Evolutionary conservation across 2,888 invertebrate species (phyloP), one percentile per base, ranked within the genome.

Genomic region (Flabesymbios commensalis): DNA sequence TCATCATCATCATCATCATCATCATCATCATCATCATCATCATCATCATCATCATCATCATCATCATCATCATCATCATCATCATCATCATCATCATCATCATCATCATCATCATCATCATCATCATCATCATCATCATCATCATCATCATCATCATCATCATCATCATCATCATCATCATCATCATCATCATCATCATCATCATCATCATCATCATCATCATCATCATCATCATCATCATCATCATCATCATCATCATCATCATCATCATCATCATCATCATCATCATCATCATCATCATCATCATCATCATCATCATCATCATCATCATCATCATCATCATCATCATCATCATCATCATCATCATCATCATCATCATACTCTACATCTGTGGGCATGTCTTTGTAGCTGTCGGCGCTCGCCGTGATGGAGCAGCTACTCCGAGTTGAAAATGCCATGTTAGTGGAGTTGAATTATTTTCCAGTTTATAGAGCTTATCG

Each of bases 201-300:
- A 48, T 7, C 48, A 48, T 7, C 48, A 48, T 48, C 48, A 48
- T 67, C 41, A 29, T 63, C 65, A 26, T 69, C 73, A 57, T 64
- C 62, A 53, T 73, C 74, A 33, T 60, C 60, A 32, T 68, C 65
- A 24, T 70, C 68, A 32, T 70, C 71, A n/a, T 71, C 65, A 31
- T 75, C 75, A 62, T 69, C 68, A 36, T 72, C 71, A 48, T 71
- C 57, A 43, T 64, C 61, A 63, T 75, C 76, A 31, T 68, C 69
- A 54, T 56, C 52, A 54, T 33, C 56, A 54, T 33, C 53, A 54
- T 33, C 36, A 26, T 33, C 53, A 26, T 53, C 53, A 26, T 33
- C 53, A 56, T 54, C 52, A 54, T 10, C 56, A 54, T 53, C 53
- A 54, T 10, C 36, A 54, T 10, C 53, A 54, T 10, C 53, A 54